A percentile compares a stretch with the other conserved stretches of the same genome.
Conservation (phyloP, 2,888 invertebrate species). For the Oconnorella tubifera region DNA sequence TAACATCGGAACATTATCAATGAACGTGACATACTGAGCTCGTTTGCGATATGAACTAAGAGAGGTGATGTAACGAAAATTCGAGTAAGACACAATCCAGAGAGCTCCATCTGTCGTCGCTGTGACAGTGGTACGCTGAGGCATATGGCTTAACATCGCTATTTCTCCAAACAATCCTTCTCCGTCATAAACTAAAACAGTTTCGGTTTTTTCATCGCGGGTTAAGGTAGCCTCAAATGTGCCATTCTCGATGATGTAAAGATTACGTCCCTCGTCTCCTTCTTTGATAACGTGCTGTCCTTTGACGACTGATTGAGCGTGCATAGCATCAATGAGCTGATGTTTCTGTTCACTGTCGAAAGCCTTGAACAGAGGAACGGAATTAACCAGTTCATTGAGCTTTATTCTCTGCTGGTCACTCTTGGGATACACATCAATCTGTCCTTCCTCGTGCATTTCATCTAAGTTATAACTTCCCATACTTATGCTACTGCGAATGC, state of each 20-base stretch:
- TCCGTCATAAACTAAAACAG: slow-evolving; percentile 52
- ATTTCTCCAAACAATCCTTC: slow-evolving; percentile 56
- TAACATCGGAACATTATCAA: slow-evolving; percentile 53
- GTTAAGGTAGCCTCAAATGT: slow-evolving; percentile 49
- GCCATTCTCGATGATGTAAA: slow-evolving; percentile 56
- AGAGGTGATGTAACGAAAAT: slow-evolving; percentile 53
- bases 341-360: slow-evolving; percentile 54
- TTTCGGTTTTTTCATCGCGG: slow-evolving; percentile 35
- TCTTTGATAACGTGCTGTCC: slow-evolving; percentile 54
- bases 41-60: slow-evolving; percentile 55
- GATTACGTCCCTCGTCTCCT: slow-evolving; percentile 57
- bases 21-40: slow-evolving; percentile 51
- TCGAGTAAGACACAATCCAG: slow-evolving; percentile 57
- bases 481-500: background rate
- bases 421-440: slow-evolving; percentile 51
- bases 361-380: slow-evolving; percentile 52
- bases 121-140: slow-evolving; percentile 53
- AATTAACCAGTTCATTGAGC: slow-evolving; percentile 48
- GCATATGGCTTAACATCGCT: slow-evolving; percentile 56
- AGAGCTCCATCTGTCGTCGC: slow-evolving; percentile 48
- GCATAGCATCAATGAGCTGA: slow-evolving; percentile 57
- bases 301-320: slow-evolving; percentile 49
- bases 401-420: slow-evolving; percentile 52
- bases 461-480: too few relatives aligned
- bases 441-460: too few relatives aligned